phyloP scores from a whole-genome alignment of 2,113 vertebrate species.

The Mobula hypostoma region DNA sequence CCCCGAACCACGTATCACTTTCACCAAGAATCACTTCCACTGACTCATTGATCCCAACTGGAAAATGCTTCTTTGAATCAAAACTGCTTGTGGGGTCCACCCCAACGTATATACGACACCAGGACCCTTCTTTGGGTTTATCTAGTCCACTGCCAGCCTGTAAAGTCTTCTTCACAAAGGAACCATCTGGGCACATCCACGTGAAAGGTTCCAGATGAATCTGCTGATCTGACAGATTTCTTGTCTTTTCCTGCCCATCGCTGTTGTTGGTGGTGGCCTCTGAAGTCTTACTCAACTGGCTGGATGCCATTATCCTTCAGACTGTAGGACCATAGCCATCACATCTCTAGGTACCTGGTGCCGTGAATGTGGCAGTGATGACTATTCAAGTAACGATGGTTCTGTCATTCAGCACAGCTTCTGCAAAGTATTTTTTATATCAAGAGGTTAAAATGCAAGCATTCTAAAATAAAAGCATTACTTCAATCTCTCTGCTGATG shows the following conservation, averaged over 20 bases:
- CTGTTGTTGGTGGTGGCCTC: background rate
- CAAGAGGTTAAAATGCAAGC: background rate
- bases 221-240: background rate
- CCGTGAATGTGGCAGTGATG: background rate
- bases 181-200: slow-evolving; percentile 52
- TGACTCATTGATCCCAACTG: slow-evolving; percentile 60
- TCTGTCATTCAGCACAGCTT: background rate
- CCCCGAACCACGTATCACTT: slow-evolving; percentile 57
- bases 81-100: slow-evolving; percentile 38
- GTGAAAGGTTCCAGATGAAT: slow-evolving; percentile 25
- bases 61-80: slow-evolving; percentile 42
- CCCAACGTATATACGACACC: slow-evolving; percentile 58
- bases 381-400: no score
- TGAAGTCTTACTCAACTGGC: background rate
- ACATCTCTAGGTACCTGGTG: no score
- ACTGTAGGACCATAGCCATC: background rate
- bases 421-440: background rate
- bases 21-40: slow-evolving; percentile 56
- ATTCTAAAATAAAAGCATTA: background rate
- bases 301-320: background rate
- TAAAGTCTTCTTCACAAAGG: slow-evolving; percentile 51
- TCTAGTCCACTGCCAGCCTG: slow-evolving; percentile 47
- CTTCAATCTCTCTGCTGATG: no score
- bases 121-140: slow-evolving; percentile 64
- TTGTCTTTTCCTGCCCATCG: background rate